These are phyloP conservation scores for Apolygus lucorum DNA, from an alignment of 1,140 invertebrate species.

Conservation along the genomic window DNA sequence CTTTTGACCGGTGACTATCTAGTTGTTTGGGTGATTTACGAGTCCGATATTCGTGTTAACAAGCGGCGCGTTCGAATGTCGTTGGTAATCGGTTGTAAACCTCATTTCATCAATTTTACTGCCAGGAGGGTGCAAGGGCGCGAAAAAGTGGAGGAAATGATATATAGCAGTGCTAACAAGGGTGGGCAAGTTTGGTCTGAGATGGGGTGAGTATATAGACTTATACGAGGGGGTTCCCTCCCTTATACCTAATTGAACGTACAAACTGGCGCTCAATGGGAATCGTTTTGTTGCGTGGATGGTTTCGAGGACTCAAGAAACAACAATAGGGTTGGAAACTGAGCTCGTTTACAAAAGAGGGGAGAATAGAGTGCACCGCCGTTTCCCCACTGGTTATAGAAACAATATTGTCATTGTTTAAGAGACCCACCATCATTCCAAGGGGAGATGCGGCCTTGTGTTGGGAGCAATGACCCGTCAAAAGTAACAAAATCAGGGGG, in stretches of 20 bases:
- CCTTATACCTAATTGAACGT: neutral
- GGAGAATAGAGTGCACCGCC: neutral
- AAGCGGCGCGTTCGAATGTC: too few relatives aligned
- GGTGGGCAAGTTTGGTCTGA: neutral
- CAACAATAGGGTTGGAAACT: neutral
- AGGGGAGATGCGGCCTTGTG: neutral
- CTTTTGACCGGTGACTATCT: too few relatives aligned
- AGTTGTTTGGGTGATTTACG: too few relatives aligned
- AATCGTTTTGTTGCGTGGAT: neutral
- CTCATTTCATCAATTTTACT: neutral
- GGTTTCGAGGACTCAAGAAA: neutral
- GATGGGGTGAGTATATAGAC: neutral
- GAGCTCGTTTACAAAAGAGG: neutral
- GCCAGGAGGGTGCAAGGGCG: neutral
- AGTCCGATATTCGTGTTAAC: too few relatives aligned
- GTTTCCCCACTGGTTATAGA: neutral
- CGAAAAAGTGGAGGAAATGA: neutral
- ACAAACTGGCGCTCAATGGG: neutral
- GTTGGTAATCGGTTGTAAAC: too few relatives aligned
- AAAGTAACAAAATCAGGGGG: neutral
- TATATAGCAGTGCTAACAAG: neutral
- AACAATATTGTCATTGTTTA: neutral
- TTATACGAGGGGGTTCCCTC: too few relatives aligned
- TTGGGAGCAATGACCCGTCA: neutral
- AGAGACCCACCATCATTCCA: neutral